Base-by-base conservation (phyloP, 1,140 invertebrate species). In the Rhopalosiphum maidis region DNA sequence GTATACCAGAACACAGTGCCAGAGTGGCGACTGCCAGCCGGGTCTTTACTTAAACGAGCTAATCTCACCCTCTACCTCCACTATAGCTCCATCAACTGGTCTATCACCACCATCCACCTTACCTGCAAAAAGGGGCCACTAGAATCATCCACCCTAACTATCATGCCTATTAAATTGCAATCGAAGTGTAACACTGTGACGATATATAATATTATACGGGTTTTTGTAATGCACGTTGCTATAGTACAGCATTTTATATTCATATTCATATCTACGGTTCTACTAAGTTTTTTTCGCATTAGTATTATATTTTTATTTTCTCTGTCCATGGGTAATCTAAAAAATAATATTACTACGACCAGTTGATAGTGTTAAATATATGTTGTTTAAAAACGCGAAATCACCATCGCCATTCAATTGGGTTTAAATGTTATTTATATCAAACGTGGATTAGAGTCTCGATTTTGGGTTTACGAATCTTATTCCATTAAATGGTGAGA, bases 31-130 rank as follows among this genome's bases (percentile, higher is more conserved):
- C 82, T 51, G 68, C 77, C 91, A 54, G 46, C n/a, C 82, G 46
- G 48, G 23, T 86, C 82, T 86, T 93, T 93, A 86, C 91, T 93
- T 93, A 85, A 93, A 93, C 91, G 91, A 85, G 91, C 35, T 93
- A 86, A 93, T 93, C 91, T 86, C n/a, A 22, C n/a, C 30, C 22
- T 46, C 68, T 25, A 46, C 43, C 46, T 15, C 1, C 0, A 85
- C 9, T 7, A 85, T 37, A 21, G 82, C 22, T 23, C 83, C 41
- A 86, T 46, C 41, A 30, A 87, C 46, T 85, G 22, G 22, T 25
- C 35, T 23, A 83, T 83, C 77, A 83, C 21, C 22, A 37, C n/a
- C 6, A 9, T 9, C 83, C 37, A 22, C 37, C 37, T 23, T 23
- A 25, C 41, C 37, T 35, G 30, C 46, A 51, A n/a, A n/a, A n/a